Base-by-base conservation (phyloP, 2,888 invertebrate species). In the Hemicrepidius hirtus region DNA sequence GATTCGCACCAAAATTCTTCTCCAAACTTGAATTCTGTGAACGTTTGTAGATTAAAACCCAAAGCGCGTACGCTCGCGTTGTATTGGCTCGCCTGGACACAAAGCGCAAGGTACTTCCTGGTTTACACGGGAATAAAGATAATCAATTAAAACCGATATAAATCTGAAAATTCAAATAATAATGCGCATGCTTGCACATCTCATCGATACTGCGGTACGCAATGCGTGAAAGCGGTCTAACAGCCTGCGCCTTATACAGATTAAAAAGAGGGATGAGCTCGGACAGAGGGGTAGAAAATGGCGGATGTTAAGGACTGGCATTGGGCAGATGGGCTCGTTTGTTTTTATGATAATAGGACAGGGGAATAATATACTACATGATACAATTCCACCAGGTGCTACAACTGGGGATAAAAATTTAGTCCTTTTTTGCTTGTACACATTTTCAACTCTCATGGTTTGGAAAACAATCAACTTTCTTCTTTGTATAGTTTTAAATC, bases 191-290 rank as follows among this genome's bases (percentile, higher is more conserved):
- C 82, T 80, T 79, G 77, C 75, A 74, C 74, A 73, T 71, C 77
- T 77, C 81, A 81, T 80, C 80, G 80, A 80, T 81, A 80, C 78
- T 78, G 78, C 79, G 81, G 79, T 78, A 81, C 81, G 80, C 81
- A 80, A 77, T 80, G 80, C 80, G 80, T 80, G 78, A 78, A 79
- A 79, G 79, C 78, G 76, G 75, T 76, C 77, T 78, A 79, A 80
- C 80, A 82, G 80, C 81, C 81, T 79, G 80, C 81, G 82, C 82
- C 82, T 81, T 82, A 81, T 80, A 80, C 78, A 82, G 83, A 84
- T 84, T 84, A 84, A 84, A 84, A 84, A 84, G 84, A 82, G 84
- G 83, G 84, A 84, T 83, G 83, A 81, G 78, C 82, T 80, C 79
- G 81, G 79, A 78, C 80, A 75, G 80, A 79, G 79, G 79, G 76